A percentile compares a stretch with the other conserved stretches of the same genome.
phyloP scores from a whole-genome alignment of 2,113 vertebrate genomes.

The Paratilapia polleni region DNA sequence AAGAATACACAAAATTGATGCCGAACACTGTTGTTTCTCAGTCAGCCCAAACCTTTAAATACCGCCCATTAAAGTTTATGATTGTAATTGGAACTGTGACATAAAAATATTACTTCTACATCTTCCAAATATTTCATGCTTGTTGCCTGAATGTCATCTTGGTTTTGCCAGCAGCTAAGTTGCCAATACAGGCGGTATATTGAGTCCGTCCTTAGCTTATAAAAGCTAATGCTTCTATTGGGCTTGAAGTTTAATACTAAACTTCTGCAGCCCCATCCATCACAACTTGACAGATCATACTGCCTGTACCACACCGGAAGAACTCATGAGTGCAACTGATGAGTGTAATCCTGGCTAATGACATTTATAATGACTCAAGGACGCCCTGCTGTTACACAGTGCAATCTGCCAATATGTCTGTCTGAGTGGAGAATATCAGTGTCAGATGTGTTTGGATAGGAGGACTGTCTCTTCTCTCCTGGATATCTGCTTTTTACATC shows the following conservation, averaged over 20 bases:
- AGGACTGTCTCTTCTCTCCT: background rate
- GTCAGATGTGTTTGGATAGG: background rate
- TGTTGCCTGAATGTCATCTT: background rate
- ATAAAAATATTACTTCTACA: background rate
- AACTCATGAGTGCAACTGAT: constrained; percentile 1
- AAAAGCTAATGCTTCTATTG: constrained; percentile 7
- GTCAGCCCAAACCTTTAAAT: background rate
- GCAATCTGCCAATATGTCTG: constrained; percentile 20
- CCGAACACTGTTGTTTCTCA: background rate
- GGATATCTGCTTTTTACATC: background rate
- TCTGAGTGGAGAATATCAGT: background rate
- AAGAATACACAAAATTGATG: background rate
- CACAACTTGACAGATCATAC: background rate
- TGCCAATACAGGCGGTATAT: background rate
- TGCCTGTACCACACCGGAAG: background rate
- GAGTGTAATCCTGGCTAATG: background rate
- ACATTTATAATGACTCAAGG: constrained; percentile 3
- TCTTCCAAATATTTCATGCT: background rate
- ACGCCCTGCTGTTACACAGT: constrained; percentile 15
- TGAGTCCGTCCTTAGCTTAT: background rate
- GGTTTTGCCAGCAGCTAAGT: background rate
- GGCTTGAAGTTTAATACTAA: background rate
- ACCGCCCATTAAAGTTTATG: background rate
- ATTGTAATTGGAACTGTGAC: background rate
- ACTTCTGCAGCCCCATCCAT: background rate